Percentiles rank a stretch among this genome's conserved stretches.
Conservation (phyloP, 2,113 vertebrate species). For the Callipepla squamata region DNA sequence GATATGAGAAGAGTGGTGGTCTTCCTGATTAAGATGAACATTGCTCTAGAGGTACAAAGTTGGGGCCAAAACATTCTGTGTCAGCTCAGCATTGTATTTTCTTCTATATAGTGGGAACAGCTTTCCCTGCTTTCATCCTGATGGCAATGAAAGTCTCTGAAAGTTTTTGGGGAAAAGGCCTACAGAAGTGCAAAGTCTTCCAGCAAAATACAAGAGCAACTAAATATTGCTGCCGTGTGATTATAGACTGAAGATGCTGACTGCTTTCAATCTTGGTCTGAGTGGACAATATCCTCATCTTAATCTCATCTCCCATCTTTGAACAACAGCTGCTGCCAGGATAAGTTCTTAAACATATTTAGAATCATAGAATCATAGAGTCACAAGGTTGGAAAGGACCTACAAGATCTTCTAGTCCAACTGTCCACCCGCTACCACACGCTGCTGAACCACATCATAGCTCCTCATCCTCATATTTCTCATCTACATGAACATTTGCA, state of each 20-base stretch:
- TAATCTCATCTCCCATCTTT: neutral
- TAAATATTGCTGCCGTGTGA: neutral
- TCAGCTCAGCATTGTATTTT: neutral
- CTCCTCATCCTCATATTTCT: neutral
- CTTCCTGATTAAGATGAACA: neutral
- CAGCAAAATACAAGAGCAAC: neutral
- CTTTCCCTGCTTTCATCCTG: neutral
- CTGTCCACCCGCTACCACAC: no score
- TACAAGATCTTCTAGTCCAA: no score
- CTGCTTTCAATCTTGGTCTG: neutral
- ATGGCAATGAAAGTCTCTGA: neutral
- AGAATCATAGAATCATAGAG: no score
- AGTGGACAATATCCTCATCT: neutral
- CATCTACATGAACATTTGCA: neutral
- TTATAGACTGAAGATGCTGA: neutral
- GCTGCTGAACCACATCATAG: no score
- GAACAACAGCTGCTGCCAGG: neutral
- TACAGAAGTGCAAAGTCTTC: neutral
- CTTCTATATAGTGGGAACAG: fast-evolving
- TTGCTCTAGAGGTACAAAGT: neutral
- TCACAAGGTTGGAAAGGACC: no score
- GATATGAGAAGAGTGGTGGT: neutral
- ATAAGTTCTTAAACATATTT: neutral
- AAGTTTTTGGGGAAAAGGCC: neutral
- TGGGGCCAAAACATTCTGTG: neutral